Percentiles rank a stretch among this genome's conserved stretches.
Evolutionary conservation across 2,797 vertebrate genomes (phyloP).

Genomic region (Molossus alvarezi): DNA sequence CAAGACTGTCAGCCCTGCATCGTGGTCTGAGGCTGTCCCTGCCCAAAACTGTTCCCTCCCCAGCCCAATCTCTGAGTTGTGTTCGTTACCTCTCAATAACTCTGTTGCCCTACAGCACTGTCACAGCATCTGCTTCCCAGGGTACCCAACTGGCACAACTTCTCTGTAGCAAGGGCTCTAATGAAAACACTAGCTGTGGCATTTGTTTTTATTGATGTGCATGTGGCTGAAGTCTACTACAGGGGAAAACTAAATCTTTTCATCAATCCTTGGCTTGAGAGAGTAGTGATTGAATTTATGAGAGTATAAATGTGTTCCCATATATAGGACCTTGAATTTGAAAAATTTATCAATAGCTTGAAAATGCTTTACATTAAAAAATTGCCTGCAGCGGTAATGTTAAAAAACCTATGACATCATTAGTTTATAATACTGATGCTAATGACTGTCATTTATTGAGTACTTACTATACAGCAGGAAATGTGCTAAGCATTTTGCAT

Average conservation of each 20-base stretch:
- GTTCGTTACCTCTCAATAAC: neutral
- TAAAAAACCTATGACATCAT: conserved; percentile 41
- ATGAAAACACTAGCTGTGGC: neutral
- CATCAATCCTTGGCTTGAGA: neutral
- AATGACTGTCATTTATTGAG: conserved; percentile 59
- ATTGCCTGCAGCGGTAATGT: neutral
- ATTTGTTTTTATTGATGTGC: conserved; percentile 26
- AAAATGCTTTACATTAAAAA: conserved; percentile 27
- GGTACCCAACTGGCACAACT: neutral
- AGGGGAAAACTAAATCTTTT: neutral
- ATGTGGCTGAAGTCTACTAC: neutral
- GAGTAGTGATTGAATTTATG: neutral
- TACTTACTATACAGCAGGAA: conserved; percentile 42
- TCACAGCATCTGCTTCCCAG: neutral
- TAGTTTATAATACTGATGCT: conserved; percentile 29
- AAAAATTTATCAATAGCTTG: conserved; percentile 41
- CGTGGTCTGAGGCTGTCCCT: neutral
- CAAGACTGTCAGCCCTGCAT: neutral
- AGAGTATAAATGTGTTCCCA: neutral
- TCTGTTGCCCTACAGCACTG: neutral
- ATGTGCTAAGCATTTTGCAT: conserved; percentile 64
- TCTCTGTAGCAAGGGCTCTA: neutral
- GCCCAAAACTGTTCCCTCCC: neutral
- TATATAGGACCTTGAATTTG: neutral
- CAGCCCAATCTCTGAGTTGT: neutral